Evolutionary conservation across 2,888 invertebrate species (phyloP).

Genomic region (Metopia argyrocephala): DNA sequence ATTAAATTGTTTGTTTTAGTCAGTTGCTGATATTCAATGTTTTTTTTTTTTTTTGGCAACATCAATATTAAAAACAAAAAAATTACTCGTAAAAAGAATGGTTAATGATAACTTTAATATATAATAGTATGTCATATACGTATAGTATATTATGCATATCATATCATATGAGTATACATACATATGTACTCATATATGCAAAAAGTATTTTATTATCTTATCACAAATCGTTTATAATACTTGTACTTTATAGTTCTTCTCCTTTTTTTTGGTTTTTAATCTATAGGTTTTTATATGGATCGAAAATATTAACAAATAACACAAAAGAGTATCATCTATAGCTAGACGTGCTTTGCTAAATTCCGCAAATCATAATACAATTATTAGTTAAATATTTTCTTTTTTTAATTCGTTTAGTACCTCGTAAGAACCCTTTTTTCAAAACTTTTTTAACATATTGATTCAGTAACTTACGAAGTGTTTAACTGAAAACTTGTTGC

Average conservation of each 20-base stretch:
- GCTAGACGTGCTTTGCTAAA: constrained; percentile 8
- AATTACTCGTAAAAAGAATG: not conserved
- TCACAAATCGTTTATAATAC: constrained; percentile 55
- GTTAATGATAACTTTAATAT: not conserved
- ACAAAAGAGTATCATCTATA: not conserved
- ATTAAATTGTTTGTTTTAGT: not conserved
- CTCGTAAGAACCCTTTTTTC: constrained; percentile 31
- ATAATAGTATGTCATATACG: not conserved
- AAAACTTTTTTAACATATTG: constrained; percentile 22
- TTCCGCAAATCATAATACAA: constrained; percentile 33
- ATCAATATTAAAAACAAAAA: not conserved
- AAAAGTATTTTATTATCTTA: constrained; percentile 58
- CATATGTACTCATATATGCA: no score
- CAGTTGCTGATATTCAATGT: not conserved
- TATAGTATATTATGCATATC: constrained; percentile 19
- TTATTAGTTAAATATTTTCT: constrained; percentile 1
- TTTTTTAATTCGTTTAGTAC: not conserved
- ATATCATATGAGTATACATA: not conserved
- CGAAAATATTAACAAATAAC: constrained; percentile 5
- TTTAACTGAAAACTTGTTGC: constrained; percentile 50
- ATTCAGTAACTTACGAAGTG: constrained; percentile 45
- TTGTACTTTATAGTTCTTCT: constrained; percentile 6
- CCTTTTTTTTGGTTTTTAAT: constrained; percentile 1
- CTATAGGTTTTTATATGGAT: constrained; percentile 20
- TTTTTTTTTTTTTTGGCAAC: constrained; percentile 18